Evolutionary conservation across 2,113 vertebrate genomes (phyloP).

Genomic region (Pandion haliaetus): DNA sequence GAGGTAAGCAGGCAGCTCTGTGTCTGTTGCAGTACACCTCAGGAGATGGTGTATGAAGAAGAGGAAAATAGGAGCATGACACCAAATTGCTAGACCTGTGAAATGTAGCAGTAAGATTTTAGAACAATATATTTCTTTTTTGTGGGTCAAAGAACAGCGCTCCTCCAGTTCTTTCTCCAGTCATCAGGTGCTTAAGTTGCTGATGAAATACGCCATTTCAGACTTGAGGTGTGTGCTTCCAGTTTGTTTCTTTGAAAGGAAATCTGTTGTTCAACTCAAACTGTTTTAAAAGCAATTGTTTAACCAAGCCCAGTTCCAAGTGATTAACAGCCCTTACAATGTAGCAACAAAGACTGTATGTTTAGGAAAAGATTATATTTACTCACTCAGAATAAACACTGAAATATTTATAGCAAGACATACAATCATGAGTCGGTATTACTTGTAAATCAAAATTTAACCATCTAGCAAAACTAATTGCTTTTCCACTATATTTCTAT

Average conservation of each 20-base stretch:
- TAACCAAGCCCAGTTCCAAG: background rate
- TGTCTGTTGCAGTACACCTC: background rate
- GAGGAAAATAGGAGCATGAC: background rate
- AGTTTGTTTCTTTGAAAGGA: background rate
- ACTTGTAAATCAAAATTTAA: conserved; percentile 23
- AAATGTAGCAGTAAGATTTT: background rate
- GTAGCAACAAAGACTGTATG: background rate
- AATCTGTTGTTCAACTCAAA: background rate
- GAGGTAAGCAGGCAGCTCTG: background rate
- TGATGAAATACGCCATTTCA: background rate
- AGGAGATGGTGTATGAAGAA: background rate
- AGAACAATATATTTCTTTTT: background rate
- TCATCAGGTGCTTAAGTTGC: background rate
- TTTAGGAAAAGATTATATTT: conserved; percentile 53
- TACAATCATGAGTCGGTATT: background rate
- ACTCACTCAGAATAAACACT: conserved; percentile 21
- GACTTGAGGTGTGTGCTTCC: background rate
- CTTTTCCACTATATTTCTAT: background rate
- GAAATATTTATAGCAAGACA: conserved; percentile 53
- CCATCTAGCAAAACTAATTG: conserved; percentile 2
- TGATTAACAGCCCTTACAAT: conserved; percentile 13
- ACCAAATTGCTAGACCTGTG: background rate
- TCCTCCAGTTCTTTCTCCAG: background rate
- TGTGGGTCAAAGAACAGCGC: background rate
- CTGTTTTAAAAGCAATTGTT: background rate